phyloP scores from a whole-genome alignment of 1,140 invertebrate species.

The Caenorhabditis inopinata region DNA sequence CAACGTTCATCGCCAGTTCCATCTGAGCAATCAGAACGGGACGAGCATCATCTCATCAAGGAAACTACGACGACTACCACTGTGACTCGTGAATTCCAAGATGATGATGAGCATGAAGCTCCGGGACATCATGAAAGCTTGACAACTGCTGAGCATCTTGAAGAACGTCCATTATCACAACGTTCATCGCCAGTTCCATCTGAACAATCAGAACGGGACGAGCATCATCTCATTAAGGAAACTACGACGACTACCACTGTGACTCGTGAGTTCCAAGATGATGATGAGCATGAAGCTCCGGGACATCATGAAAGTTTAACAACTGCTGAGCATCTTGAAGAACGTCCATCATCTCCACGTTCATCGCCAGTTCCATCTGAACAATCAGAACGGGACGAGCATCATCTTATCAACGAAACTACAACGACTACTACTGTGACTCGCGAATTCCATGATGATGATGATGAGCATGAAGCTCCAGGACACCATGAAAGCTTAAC shows the following conservation, averaged over 20 bases:
- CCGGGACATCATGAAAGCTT: no score
- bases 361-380: slow-evolving; percentile 17
- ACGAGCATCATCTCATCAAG: not conserved
- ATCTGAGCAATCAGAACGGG: no score
- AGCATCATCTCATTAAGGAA: not conserved
- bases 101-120: not conserved
- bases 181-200: not conserved
- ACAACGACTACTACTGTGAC: slow-evolving; percentile 20
- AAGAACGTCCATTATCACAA: no score
- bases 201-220: no score
- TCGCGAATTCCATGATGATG: not conserved
- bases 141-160: no score
- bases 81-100: not conserved
- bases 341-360: not conserved
- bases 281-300: not conserved
- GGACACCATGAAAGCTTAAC: not conserved
- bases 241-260: slow-evolving; percentile 22
- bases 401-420: slow-evolving; percentile 11
- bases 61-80: slow-evolving; percentile 6
- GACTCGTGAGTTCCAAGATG: not conserved
- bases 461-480: not conserved
- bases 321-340: not conserved
- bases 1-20: not conserved
- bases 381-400: not conserved
- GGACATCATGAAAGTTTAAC: no score